A percentile compares a stretch with the other conserved stretches of the same genome.
phyloP scores from a whole-genome alignment of 2,113 vertebrate genomes.

The Lycocorax pyrrhopterus region DNA sequence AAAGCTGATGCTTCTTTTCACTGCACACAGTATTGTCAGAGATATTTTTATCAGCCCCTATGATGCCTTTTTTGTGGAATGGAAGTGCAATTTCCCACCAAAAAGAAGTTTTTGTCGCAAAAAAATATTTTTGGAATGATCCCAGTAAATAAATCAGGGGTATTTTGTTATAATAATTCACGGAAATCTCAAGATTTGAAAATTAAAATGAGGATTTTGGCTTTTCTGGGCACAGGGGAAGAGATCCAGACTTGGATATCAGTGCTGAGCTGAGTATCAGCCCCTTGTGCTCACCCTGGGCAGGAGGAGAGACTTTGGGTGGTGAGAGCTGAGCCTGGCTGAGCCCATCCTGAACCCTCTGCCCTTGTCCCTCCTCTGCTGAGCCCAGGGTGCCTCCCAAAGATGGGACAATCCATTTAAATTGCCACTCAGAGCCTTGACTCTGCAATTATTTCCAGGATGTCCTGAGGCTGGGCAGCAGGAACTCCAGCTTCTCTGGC shows the following conservation, averaged over 20 bases:
- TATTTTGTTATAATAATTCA: neutral
- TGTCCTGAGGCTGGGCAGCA: neutral
- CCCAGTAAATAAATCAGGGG: neutral
- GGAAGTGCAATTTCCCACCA: fast-evolving
- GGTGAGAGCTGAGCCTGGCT: fast-evolving
- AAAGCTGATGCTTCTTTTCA: neutral
- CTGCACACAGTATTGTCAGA: neutral
- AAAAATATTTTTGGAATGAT: neutral
- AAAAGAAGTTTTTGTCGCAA: neutral
- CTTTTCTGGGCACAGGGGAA: neutral
- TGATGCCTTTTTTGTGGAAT: neutral
- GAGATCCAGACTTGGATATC: fast-evolving
- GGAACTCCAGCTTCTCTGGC: neutral
- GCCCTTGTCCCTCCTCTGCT: neutral
- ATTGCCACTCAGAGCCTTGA: neutral
- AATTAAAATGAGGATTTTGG: fast-evolving
- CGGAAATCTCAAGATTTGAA: neutral
- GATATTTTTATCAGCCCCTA: neutral
- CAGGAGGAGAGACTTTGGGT: fast-evolving
- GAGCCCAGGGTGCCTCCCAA: neutral
- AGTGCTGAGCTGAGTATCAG: fast-evolving
- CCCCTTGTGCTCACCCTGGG: neutral
- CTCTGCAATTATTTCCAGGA: fast-evolving
- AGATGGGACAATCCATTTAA: fast-evolving
- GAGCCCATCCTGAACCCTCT: neutral